These are phyloP conservation scores for Ennomos fuscantarius DNA, from an alignment of 2,888 invertebrate species.

Conservation along the genomic window DNA sequence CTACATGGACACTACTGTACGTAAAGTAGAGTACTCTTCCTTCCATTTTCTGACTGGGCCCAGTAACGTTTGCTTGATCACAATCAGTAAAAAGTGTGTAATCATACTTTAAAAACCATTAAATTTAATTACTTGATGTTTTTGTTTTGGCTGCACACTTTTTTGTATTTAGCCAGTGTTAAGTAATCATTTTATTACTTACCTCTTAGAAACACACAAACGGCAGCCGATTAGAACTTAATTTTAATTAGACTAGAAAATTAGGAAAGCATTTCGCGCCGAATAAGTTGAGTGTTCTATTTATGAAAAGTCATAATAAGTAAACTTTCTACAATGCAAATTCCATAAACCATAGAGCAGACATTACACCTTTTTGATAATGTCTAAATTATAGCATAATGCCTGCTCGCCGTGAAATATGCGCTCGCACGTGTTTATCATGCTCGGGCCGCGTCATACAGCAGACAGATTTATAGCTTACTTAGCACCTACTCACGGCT, in stretches of 20 bases:
- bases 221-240: too few species aligned
- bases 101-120: slow-evolving; percentile 19
- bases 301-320: too few species aligned
- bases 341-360: not conserved
- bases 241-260: too few species aligned
- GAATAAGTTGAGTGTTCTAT: too few species aligned
- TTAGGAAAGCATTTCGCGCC: too few species aligned
- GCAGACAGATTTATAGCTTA: slow-evolving; percentile 36
- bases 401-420: slow-evolving; percentile 28
- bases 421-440: slow-evolving; percentile 27
- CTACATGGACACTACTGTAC: too few species aligned
- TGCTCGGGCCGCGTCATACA: slow-evolving; percentile 29
- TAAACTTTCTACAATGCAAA: slow-evolving; percentile 7
- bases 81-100: too few species aligned
- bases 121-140: slow-evolving; percentile 25
- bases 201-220: slow-evolving; percentile 1
- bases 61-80: too few species aligned
- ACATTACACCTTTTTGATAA: slow-evolving; percentile 16
- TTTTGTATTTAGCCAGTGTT: too few species aligned
- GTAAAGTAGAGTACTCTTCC: too few species aligned
- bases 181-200: slow-evolving; percentile 15
- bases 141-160: too few species aligned
- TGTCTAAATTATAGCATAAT: slow-evolving; percentile 28
- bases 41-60: too few species aligned
- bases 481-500: slow-evolving; percentile 15